Percentiles rank a stretch among this genome's conserved stretches.
Evolutionary conservation across 2,797 vertebrate species (phyloP).

Genomic region (Brachymystax lenok): DNA sequence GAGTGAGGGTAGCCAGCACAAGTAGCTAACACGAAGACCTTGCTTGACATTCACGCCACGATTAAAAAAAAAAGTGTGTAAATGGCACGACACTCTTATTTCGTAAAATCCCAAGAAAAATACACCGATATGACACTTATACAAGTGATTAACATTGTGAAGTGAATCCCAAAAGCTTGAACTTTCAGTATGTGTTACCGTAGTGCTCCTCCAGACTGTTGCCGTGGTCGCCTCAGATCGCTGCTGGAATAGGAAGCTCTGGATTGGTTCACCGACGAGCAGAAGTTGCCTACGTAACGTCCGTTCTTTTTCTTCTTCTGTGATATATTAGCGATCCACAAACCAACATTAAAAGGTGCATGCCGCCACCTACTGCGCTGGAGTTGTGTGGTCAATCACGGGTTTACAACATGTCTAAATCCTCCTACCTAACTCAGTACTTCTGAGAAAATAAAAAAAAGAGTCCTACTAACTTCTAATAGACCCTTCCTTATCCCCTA

Average conservation of each 20-base stretch:
- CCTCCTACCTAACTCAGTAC: too few species aligned
- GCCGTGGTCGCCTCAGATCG: background rate
- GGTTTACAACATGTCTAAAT: too few species aligned
- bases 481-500: too few species aligned
- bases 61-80: too few species aligned
- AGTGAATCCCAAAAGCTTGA: conserved; percentile 47
- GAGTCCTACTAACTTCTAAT: too few species aligned
- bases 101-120: background rate
- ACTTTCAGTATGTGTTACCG: conserved; percentile 41
- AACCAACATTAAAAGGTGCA: too few species aligned
- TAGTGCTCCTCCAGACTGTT: background rate
- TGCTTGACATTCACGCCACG: conserved; percentile 34
- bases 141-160: background rate
- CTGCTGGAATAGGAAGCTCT: too few species aligned
- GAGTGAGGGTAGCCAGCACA: background rate
- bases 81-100: background rate
- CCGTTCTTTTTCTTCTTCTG: background rate
- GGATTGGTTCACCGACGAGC: background rate
- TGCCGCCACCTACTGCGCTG: too few species aligned
- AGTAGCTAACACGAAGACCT: conserved; percentile 24
- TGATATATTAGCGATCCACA: too few species aligned
- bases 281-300: background rate
- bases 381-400: too few species aligned
- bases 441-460: too few species aligned
- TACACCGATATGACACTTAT: too few species aligned